Conservation (phyloP, 2,797 vertebrate species). For the Clamator glandarius region DNA sequence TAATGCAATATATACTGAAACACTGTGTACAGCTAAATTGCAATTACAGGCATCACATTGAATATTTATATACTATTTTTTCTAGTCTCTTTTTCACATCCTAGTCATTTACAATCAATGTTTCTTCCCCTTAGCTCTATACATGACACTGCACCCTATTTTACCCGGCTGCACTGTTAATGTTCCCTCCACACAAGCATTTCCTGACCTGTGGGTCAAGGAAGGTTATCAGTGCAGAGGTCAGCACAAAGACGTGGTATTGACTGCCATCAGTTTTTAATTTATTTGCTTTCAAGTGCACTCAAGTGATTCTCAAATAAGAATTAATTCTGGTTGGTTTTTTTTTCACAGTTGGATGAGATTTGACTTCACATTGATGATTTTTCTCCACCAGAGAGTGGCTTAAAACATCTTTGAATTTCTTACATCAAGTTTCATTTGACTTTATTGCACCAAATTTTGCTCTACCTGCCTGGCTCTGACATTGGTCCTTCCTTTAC, state of each 20-base stretch:
- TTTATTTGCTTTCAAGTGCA: not conserved
- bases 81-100: not conserved
- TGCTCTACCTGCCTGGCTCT: not conserved
- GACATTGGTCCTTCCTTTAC: not conserved
- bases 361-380: not conserved
- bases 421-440: not conserved
- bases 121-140: not conserved
- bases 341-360: not conserved
- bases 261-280: not conserved
- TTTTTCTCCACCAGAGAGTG: not conserved
- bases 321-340: slow-evolving; percentile 8
- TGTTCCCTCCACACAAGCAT: not conserved
- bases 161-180: not conserved
- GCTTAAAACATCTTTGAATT: not conserved
- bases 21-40: not conserved
- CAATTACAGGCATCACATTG: not conserved
- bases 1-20: not conserved
- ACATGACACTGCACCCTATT: not conserved
- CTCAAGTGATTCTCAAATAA: not conserved
- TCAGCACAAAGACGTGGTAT: not conserved
- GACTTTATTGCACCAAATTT: not conserved
- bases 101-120: not conserved
- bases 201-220: not conserved
- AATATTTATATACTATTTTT: not conserved
- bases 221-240: not conserved